Evolutionary conservation across 2,888 invertebrate genomes (phyloP), one percentile per base, ranked within the genome.

Genomic region (Toxonevra muliebris): DNA sequence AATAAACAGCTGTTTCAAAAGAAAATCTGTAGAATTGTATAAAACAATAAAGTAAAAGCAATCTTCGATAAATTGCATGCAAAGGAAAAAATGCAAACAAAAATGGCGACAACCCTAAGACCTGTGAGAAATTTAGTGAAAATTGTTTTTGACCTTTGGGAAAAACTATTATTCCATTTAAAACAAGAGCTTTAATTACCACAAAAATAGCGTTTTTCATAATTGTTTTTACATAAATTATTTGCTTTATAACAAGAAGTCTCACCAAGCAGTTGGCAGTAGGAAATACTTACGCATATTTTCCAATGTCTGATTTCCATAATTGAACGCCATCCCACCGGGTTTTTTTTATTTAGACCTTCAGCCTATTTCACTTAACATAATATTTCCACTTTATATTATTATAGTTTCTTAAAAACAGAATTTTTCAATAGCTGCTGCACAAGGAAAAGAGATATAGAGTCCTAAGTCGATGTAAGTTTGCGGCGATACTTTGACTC

Each of bases 211-310:
- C 1, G 11, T 48, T 48, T 4, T n/a, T n/a, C 8, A 48, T 1
- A 48, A n/a, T 5, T 48, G 48, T 48, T 8, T 48, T n/a, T 48
- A 15, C 11, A 1, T 9, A 48, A 9, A 48, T 5, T 48, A 15
- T 13, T 11, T 45, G 45, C 13, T 12, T 12, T 12, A 1, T 12
- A 45, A 45, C 13, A 1, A 1, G 12, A 45, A 12, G 15, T 48
- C 11, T 5, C 10, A 8, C 8, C 11, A 11, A 13, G 48, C 43
- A 42, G 17, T 65, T 53, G 20, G 48, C 19, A 19, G 42, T 54
- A n/a, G 52, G 55, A 61, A 13, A 61, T 61, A 78, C 81, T 80
- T 76, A 81, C 81, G 72, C 79, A 82, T 79, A 73, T 79, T 82
- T 68, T 76, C 71, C 20, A 72, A 45, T 3, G 69, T 54, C 61